Evolutionary conservation across 2,888 invertebrate species (phyloP).

Genomic region (Leptothorax acervorum): DNA sequence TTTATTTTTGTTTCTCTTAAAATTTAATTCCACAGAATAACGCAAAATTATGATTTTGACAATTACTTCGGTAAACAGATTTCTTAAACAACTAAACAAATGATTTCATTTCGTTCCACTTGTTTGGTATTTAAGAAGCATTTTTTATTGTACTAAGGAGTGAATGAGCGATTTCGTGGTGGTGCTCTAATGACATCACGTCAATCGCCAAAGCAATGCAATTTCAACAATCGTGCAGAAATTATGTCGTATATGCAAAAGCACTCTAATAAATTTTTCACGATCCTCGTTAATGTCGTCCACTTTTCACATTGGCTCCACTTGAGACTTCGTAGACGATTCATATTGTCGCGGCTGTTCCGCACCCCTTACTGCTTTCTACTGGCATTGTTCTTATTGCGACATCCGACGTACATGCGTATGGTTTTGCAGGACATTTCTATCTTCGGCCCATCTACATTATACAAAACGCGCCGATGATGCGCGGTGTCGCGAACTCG

Average conservation of each 20-base stretch:
- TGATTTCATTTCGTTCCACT: background rate
- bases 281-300: constrained; percentile 54
- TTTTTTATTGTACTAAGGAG: constrained; percentile 35
- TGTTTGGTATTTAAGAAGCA: background rate
- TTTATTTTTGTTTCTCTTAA: background rate
- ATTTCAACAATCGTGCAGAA: constrained; percentile 58
- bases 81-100: background rate
- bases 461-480: constrained; percentile 17
- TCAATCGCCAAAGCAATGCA: constrained; percentile 44
- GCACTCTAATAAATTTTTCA: constrained; percentile 55
- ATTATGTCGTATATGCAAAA: constrained; percentile 48
- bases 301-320: constrained; percentile 32
- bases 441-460: constrained; percentile 40
- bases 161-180: constrained; percentile 29
- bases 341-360: background rate
- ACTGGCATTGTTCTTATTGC: constrained; percentile 30
- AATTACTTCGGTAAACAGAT: background rate
- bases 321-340: background rate
- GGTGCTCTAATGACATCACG: constrained; percentile 39
- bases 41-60: background rate
- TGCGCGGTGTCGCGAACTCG: constrained; percentile 43
- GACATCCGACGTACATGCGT: background rate
- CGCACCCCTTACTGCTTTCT: background rate
- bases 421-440: constrained; percentile 27
- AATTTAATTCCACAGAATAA: constrained; percentile 1